Base-by-base conservation (phyloP, 2,113 vertebrate genomes). In the Peromyscus maniculatus region DNA sequence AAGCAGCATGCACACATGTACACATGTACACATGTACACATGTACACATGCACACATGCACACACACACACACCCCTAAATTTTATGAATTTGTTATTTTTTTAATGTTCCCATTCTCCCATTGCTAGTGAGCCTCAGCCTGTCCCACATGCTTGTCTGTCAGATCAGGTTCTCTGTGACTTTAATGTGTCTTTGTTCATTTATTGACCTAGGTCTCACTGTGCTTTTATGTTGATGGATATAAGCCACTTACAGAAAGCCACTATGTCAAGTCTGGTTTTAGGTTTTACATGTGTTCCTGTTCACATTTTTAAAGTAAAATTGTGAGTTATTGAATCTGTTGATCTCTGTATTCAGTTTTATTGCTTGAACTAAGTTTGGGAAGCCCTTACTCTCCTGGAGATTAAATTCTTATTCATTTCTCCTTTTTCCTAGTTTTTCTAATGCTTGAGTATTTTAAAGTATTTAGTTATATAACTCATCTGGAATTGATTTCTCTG, bases 401-500 rank as follows among this genome's bases (percentile, higher is more conserved):
- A 80, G 86, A 93, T 66, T 97, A 46, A 95, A 86, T 89, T 91
- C 55, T 94, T 95, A 91, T 91, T 96, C 57, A 33, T 36, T 80
- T 91, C 62, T 91, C 49, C 88, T 90, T 97, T 91, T 43, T 39
- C 87, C 57, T 82, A 87, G 88, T 83, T 95, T 96, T 95, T 77
- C 71, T 94, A 93, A 93, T 59, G 87, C 87, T 96, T 96, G 62
- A 59, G 67, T 95, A 87, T 95, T 96, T 93, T 93, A 89, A 66
- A 86, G 17, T 91, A 92, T 84, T 96, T 93, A 87, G 87, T 96
- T 97, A 82, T 91, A 89, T 82, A 94, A 91, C 80, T 55, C 86
- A 93, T 91, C 78, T 94, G 89, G 77, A 97, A 97, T 96, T 96
- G 93, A 97, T 95, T 95, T 95, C 36, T 93, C 92, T 94, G 78